Conservation (phyloP, 2,888 invertebrate genomes). For the Druceiella hillmani region DNA sequence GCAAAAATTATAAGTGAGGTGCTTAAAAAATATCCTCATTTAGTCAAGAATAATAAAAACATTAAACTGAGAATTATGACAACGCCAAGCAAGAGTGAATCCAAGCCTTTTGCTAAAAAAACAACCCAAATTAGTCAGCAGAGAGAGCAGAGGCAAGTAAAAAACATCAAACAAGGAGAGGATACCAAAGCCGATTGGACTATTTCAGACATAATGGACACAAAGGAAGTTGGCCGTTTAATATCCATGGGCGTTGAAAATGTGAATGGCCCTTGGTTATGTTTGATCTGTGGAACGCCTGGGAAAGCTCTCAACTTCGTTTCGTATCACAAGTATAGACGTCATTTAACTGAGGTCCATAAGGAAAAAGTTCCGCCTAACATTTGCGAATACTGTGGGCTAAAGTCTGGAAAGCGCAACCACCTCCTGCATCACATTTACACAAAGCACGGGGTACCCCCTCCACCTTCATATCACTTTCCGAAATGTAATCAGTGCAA, state of each 20-base stretch:
- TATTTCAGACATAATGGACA: slow-evolving; percentile 54
- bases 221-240: slow-evolving; percentile 55
- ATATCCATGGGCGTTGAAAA: slow-evolving; percentile 58
- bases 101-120: slow-evolving; percentile 2
- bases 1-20: slow-evolving; percentile 86
- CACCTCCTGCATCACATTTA: slow-evolving; percentile 73
- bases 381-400: slow-evolving; percentile 82
- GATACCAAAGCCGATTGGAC: no score
- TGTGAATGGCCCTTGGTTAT: slow-evolving; percentile 74
- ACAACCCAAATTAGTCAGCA: slow-evolving; percentile 25
- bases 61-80: slow-evolving; percentile 81
- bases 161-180: no score
- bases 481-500: slow-evolving; percentile 75
- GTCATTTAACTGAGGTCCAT: slow-evolving; percentile 77
- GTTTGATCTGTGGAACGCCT: slow-evolving; percentile 66
- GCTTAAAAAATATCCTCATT: slow-evolving; percentile 80
- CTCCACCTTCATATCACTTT: slow-evolving; percentile 64
- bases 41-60: slow-evolving; percentile 82
- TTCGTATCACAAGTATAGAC: slow-evolving; percentile 71
- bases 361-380: slow-evolving; percentile 69
- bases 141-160: slow-evolving; percentile 1
- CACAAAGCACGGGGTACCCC: slow-evolving; percentile 71
- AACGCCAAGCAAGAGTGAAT: slow-evolving; percentile 34
- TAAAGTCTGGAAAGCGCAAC: slow-evolving; percentile 66
- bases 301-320: slow-evolving; percentile 66